These are phyloP conservation scores for Crematogaster levior DNA, from an alignment of 2,888 invertebrate species.

Conservation along the genomic window DNA sequence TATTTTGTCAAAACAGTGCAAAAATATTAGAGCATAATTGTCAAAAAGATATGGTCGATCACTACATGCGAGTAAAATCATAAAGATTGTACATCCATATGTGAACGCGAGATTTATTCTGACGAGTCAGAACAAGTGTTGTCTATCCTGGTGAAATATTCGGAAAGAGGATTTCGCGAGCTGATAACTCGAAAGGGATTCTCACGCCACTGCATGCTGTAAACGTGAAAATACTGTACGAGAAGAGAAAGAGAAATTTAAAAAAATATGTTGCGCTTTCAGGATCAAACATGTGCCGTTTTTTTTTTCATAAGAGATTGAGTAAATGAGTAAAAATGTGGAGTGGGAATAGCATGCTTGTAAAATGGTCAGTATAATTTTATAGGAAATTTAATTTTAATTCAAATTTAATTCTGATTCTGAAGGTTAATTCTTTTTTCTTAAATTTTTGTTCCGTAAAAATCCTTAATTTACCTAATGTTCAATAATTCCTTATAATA, in stretches of 20 bases:
- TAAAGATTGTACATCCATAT: background rate
- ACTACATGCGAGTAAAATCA: background rate
- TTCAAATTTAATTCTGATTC: background rate
- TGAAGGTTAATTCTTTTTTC: background rate
- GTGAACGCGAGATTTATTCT: constrained; percentile 58
- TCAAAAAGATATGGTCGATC: constrained; percentile 1
- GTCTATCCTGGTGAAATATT: constrained; percentile 63
- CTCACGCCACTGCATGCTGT: background rate
- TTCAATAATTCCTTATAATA: background rate
- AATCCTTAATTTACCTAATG: background rate
- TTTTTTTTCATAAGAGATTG: background rate
- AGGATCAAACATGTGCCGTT: background rate
- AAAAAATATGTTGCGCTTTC: background rate
- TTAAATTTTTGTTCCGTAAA: background rate
- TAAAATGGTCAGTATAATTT: background rate
- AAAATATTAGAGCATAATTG: background rate
- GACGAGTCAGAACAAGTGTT: constrained; percentile 67
- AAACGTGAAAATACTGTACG: constrained; percentile 11
- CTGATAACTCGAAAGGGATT: constrained; percentile 60
- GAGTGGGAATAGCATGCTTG: background rate
- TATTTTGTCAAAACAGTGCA: background rate
- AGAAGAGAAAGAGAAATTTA: constrained; percentile 1
- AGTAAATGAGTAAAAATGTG: constrained; percentile 7
- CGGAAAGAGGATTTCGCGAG: constrained; percentile 62
- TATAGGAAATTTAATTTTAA: constrained; percentile 10